These are phyloP conservation scores for Plutella xylostella DNA, from an alignment of 2,888 invertebrate genomes.

Conservation along the genomic window DNA sequence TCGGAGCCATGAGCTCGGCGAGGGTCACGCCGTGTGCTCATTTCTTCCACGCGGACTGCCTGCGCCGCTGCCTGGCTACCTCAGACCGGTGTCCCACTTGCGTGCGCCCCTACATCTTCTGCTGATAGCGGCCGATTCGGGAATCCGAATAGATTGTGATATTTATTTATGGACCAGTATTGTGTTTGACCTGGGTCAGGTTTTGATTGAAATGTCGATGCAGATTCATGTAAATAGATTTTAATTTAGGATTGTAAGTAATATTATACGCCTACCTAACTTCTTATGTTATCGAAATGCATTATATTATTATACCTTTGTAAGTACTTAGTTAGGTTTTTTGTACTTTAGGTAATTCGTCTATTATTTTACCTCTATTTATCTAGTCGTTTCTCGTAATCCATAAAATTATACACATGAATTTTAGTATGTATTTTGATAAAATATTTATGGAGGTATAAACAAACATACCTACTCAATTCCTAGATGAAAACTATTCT, in stretches of 20 bases:
- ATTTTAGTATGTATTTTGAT: too few species aligned
- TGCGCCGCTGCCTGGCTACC: conserved; percentile 77
- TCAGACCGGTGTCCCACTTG: conserved; percentile 81
- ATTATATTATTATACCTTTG: not conserved
- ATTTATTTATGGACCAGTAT: not conserved
- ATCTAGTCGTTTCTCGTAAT: too few species aligned
- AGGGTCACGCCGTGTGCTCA: conserved; percentile 84
- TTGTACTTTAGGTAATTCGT: not conserved
- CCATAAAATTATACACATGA: too few species aligned
- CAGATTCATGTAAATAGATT: not conserved
- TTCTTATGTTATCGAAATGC: not conserved
- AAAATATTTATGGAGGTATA: too few species aligned
- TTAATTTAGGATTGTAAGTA: not conserved
- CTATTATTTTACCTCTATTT: too few species aligned
- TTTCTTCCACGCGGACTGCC: conserved; percentile 82
- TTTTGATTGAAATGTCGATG: not conserved
- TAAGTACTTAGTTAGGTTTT: not conserved
- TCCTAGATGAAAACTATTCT: too few species aligned
- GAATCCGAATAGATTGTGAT: not conserved
- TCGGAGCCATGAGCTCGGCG: conserved; percentile 77
- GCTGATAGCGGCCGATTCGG: conserved; percentile 32
- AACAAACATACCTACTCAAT: too few species aligned
- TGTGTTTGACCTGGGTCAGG: not conserved
- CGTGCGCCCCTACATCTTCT: conserved; percentile 73
- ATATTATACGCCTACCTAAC: not conserved